Conservation (phyloP, 2,888 invertebrate genomes). For the Machimus rusticus region DNA sequence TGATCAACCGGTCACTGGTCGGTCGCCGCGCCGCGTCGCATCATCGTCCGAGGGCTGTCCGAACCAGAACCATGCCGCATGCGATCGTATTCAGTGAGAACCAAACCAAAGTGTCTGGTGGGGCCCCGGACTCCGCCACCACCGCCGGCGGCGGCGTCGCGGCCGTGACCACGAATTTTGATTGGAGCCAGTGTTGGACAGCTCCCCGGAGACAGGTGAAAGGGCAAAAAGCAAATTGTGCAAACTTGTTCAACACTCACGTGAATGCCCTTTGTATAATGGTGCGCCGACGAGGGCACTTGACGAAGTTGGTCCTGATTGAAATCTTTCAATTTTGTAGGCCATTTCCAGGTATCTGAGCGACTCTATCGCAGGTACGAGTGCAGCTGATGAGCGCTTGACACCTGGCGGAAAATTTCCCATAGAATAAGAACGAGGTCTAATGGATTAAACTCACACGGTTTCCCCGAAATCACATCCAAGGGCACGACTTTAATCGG, state of each 20-base stretch:
- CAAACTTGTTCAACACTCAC: background rate
- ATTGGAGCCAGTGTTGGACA: background rate
- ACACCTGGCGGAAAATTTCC: background rate
- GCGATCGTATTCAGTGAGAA: constrained; percentile 3
- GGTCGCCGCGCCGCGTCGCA: background rate
- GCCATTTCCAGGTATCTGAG: background rate
- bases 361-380: background rate
- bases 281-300: background rate
- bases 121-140: background rate
- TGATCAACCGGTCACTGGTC: background rate
- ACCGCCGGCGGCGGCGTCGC: background rate
- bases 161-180: background rate
- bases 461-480: background rate
- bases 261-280: background rate
- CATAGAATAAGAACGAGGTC: background rate
- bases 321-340: background rate
- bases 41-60: background rate
- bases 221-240: background rate
- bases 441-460: background rate
- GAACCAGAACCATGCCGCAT: background rate
- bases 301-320: background rate
- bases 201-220: background rate
- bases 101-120: background rate
- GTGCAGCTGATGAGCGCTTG: background rate
- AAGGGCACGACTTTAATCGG: background rate